Evolutionary conservation across 2,113 vertebrate species (phyloP), one percentile per base, ranked within the genome.

Genomic region (Butorides virescens): DNA sequence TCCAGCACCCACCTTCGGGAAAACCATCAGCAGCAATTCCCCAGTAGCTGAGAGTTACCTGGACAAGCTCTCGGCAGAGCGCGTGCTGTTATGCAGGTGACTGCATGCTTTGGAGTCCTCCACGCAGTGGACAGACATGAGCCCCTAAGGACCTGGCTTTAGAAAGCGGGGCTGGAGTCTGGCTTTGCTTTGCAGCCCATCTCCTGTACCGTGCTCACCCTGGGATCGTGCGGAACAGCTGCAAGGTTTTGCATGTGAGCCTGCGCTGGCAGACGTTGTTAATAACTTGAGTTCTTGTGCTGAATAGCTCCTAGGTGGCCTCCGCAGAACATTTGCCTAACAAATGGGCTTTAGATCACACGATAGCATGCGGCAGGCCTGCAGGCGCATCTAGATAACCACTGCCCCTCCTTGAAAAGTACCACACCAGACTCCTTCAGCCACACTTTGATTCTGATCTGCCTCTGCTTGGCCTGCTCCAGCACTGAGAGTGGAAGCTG

Each of bases 331-430:
- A 90, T 96, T 95, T 96, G 94, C 94, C 71, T 96, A 92, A 95
- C 94, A 96, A 96, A 96, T 95, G 96, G 93, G 82, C 93, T 92
- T 46, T 26, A 94, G 95, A 97, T 96, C 90, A 42, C 86, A 91
- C 19, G 89, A 92, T 96, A 93, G 86, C 14, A 1, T 2, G 65
- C 79, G 17, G 91, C 91, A 63, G 75, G 49, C 91, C 94, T n/a
- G 94, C 79, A 67, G 95, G 94, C 89, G 6, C 73, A 78, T 71
- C 46, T 22, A 62, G 89, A 93, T 87, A 95, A 95, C 91, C 50
- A 3, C 87, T 85, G 88, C 84, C 53, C 65, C 94, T 95, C 85
- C 93, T 92, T 39, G 46, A 62, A 75, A 78, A 94, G 79, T 25
- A 76, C 37, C 66, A 1, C 0, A 15, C 68, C 13, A 61, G 49